These are phyloP conservation scores for Arvicanthis niloticus DNA, from an alignment of 2,113 vertebrate species.

Conservation along the genomic window DNA sequence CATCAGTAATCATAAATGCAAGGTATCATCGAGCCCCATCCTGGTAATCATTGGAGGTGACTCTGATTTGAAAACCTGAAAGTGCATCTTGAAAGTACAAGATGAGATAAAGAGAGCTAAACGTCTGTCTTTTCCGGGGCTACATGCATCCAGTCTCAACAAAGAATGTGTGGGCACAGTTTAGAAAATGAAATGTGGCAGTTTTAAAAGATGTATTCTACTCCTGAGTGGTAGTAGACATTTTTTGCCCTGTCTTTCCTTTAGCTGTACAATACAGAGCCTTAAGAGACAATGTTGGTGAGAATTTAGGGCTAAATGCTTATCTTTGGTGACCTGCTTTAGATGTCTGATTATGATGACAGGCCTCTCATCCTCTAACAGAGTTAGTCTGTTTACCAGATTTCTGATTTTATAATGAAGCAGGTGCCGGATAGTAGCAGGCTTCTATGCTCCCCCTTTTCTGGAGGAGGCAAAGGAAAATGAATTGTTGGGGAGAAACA, in stretches of 20 bases:
- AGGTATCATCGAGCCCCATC: constrained; percentile 60
- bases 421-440: background rate
- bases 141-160: background rate
- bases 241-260: background rate
- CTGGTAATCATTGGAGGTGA: constrained; percentile 65
- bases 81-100: constrained; percentile 58
- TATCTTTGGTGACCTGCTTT: background rate
- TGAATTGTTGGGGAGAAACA: background rate
- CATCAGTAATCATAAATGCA: constrained; percentile 73
- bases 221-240: background rate
- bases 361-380: background rate
- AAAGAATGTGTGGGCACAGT: constrained; percentile 16
- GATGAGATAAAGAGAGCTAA: background rate
- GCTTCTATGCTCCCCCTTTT: background rate
- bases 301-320: background rate
- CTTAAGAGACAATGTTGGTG: background rate
- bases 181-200: background rate
- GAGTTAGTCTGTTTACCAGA: background rate
- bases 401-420: background rate
- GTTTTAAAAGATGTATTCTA: background rate
- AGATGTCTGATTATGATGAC: background rate
- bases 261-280: background rate
- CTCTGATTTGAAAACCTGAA: constrained; percentile 59
- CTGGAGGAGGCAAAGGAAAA: background rate
- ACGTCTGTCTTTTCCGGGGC: background rate